phyloP scores from a whole-genome alignment of 2,888 invertebrate species.

The Homarus gammarus region DNA sequence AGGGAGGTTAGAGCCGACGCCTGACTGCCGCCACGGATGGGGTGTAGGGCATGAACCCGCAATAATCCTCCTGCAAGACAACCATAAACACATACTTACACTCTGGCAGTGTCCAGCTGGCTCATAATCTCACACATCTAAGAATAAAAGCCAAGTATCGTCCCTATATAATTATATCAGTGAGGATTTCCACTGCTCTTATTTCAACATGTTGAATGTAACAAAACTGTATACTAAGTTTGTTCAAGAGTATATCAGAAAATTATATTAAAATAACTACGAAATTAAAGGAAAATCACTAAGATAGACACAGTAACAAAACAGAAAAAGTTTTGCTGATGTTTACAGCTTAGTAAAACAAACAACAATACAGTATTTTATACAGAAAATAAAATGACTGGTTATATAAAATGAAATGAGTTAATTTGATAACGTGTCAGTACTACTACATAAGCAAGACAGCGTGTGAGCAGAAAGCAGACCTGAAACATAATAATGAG shows the following conservation, averaged over 20 bases:
- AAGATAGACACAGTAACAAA: not conserved
- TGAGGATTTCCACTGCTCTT: not conserved
- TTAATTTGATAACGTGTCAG: too few relatives aligned
- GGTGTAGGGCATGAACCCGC: constrained; percentile 63
- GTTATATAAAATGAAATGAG: too few relatives aligned
- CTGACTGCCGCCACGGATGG: constrained; percentile 53
- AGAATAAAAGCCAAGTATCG: not conserved
- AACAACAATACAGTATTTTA: not conserved
- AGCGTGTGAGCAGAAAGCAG: not conserved
- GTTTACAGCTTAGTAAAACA: not conserved
- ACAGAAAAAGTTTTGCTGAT: not conserved
- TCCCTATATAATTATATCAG: not conserved
- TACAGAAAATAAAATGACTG: too few relatives aligned
- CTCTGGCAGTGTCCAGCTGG: not conserved
- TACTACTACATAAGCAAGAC: not conserved
- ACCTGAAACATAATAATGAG: not conserved
- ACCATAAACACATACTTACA: constrained; percentile 30
- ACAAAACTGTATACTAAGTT: not conserved
- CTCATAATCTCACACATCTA: constrained; percentile 11
- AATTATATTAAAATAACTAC: not conserved
- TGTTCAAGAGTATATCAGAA: not conserved
- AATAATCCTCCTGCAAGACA: constrained; percentile 67
- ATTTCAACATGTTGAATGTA: too few relatives aligned
- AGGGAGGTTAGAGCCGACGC: constrained; percentile 41
- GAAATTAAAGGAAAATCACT: too few relatives aligned